These are phyloP conservation scores for Tinamus major DNA, from an alignment of 2,797 vertebrate genomes.

Conservation along the genomic window DNA sequence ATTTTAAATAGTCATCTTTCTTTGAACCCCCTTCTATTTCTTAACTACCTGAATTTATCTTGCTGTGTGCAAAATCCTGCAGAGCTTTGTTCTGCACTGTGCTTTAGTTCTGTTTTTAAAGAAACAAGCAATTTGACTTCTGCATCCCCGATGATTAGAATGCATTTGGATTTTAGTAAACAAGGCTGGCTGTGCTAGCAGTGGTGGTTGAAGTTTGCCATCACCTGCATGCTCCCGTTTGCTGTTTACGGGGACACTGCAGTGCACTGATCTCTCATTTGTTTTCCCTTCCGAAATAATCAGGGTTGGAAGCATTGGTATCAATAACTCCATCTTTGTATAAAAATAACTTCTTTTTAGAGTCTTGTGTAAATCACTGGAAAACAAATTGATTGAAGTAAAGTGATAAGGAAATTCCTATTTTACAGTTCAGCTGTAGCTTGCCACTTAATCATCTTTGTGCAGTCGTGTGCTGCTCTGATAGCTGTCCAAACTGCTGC, in stretches of 20 bases:
- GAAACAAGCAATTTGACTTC: background rate
- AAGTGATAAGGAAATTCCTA: background rate
- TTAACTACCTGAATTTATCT: slow-evolving; percentile 4
- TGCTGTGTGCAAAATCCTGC: background rate
- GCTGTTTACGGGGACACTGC: background rate
- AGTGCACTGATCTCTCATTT: background rate
- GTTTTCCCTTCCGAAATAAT: background rate
- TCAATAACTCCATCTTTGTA: background rate
- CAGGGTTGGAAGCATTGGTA: background rate
- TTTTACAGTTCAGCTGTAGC: background rate
- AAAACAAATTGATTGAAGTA: background rate
- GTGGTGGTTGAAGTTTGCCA: background rate
- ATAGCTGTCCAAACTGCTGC: background rate
- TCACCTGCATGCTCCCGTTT: background rate
- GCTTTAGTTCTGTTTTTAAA: background rate
- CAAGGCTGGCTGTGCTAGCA: background rate
- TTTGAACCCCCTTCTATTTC: slow-evolving; percentile 15
- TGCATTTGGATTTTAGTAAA: background rate
- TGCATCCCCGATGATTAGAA: background rate
- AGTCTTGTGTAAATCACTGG: background rate
- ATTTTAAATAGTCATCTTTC: background rate
- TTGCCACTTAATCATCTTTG: background rate
- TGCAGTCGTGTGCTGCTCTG: background rate
- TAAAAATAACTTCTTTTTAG: background rate
- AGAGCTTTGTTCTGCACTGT: background rate